phyloP scores from a whole-genome alignment of 2,888 invertebrate genomes.

The Argyresthia goedartella region DNA sequence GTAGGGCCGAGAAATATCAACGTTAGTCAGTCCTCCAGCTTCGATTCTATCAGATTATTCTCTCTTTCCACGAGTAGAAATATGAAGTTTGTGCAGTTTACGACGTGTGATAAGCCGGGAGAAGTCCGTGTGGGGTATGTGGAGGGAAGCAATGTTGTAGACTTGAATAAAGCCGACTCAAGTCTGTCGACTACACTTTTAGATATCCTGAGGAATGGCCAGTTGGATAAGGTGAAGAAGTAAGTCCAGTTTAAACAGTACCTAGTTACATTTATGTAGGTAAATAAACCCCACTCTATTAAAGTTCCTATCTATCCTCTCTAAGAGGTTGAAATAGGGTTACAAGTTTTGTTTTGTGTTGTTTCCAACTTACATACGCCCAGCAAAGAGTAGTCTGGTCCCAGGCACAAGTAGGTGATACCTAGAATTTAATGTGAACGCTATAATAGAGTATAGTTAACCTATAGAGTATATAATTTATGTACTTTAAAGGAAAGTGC shows the following conservation, averaged over 20 bases:
- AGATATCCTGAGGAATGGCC: conserved; percentile 48
- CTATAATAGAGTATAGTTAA: no score
- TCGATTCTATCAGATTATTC: conserved; percentile 20
- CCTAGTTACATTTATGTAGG: no score
- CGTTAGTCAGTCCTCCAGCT: conserved; percentile 14
- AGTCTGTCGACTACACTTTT: conserved; percentile 48
- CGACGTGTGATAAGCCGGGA: conserved; percentile 60
- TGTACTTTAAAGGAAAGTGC: no score
- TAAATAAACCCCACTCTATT: no score
- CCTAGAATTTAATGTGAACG: no score
- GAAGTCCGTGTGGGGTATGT: conserved; percentile 77
- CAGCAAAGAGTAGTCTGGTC: no score
- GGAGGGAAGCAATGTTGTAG: conserved; percentile 74
- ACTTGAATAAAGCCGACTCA: conserved; percentile 73
- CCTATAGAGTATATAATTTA: no score
- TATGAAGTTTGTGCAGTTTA: conserved; percentile 82
- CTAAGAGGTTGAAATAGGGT: no score
- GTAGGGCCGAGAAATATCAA: conserved; percentile 17
- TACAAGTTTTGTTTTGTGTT: no score
- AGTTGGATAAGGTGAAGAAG: conserved; percentile 35
- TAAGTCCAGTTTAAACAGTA: conserved; percentile 23
- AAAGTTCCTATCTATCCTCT: not conserved
- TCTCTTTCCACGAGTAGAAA: conserved; percentile 35
- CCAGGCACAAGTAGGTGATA: no score
- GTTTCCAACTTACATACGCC: no score